Base-by-base conservation (phyloP, 2,888 invertebrate genomes). In the Scelioninae gen. 1 region DNA sequence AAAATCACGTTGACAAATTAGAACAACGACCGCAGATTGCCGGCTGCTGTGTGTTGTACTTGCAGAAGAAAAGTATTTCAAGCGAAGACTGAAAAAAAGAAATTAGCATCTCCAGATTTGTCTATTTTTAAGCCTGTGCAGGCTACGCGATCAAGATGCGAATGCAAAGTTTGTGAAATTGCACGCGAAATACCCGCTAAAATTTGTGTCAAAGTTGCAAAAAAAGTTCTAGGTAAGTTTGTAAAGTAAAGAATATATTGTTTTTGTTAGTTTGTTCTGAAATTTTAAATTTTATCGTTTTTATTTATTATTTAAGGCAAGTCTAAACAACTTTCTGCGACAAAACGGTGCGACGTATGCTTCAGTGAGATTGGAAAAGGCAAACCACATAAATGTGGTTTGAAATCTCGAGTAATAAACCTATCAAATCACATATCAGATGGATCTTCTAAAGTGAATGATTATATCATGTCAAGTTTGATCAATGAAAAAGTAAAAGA, bases 91-190 rank as follows among this genome's bases (percentile, higher is more conserved):
- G 49, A 71, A 49, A 58, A 31, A 71, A 45, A 58, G 58, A 56
- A 13, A n/a, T n/a, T 71, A 58, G 49, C 31, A 71, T 71, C 49
- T 71, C 47, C 71, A 71, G 71, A 71, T 71, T 58, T 71, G 49
- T 58, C 56, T 5, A 58, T 47, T 13, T 71, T 71, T 71, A 0
- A 55, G 31, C 23, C 38, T 15, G 49, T 51, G 34, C 65, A 65
- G 65, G 38, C 23, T 66, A 66, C 65, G 23, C 51, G 69, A 16
- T 60, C 29, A 71, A 38, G 43, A 74, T 62, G 62, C 45, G 34
- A 23, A 29, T 74, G 72, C 13, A 38, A 53, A 72, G 31, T 53
- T 63, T 74, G 72, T 62, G 31, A 53, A 43, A 47, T 74, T 62
- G 55, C 72, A n/a, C 49, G 55, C 29, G 53, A 62, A 62, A 43